phyloP scores from a whole-genome alignment of 92 coral and sea anemone genomes.

The Siderastrea siderea region DNA sequence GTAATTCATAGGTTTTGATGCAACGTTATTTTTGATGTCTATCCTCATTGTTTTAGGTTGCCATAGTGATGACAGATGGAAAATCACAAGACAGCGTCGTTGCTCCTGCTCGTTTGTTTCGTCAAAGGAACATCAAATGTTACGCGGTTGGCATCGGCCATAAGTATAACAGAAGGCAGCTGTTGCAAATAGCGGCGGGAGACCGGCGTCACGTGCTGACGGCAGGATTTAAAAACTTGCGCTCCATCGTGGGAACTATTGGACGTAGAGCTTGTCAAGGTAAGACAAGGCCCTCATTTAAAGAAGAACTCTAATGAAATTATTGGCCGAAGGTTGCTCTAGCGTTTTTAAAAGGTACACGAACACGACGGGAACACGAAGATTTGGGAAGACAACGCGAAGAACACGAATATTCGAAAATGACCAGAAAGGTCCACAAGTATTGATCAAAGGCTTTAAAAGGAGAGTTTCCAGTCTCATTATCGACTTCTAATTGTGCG shows the following conservation, averaged over 20 bases:
- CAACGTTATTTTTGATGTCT: neutral
- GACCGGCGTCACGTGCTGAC: slow-evolving; percentile 66
- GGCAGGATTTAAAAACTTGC: slow-evolving; percentile 59
- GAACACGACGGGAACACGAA: no score
- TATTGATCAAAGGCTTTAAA: no score
- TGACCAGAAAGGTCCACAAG: no score
- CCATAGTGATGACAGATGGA: slow-evolving; percentile 81
- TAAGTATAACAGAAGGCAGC: slow-evolving; percentile 44
- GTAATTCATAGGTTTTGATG: neutral
- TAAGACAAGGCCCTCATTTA: neutral
- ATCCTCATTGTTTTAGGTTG: slow-evolving; percentile 17
- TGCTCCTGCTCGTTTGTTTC: slow-evolving; percentile 58
- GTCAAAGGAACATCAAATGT: slow-evolving; percentile 62
- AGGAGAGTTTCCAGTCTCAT: no score
- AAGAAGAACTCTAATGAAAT: neutral
- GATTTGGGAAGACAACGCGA: no score
- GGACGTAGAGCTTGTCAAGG: slow-evolving; percentile 74
- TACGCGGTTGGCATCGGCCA: slow-evolving; percentile 82
- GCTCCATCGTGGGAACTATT: slow-evolving; percentile 58
- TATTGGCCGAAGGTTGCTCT: no score
- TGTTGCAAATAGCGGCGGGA: slow-evolving; percentile 68
- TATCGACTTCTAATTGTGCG: no score
- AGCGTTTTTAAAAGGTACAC: no score
- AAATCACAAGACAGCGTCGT: slow-evolving; percentile 60
- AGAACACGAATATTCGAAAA: no score